phyloP scores from a whole-genome alignment of 2,888 invertebrate species.

The Petrolisthes cinctipes region DNA sequence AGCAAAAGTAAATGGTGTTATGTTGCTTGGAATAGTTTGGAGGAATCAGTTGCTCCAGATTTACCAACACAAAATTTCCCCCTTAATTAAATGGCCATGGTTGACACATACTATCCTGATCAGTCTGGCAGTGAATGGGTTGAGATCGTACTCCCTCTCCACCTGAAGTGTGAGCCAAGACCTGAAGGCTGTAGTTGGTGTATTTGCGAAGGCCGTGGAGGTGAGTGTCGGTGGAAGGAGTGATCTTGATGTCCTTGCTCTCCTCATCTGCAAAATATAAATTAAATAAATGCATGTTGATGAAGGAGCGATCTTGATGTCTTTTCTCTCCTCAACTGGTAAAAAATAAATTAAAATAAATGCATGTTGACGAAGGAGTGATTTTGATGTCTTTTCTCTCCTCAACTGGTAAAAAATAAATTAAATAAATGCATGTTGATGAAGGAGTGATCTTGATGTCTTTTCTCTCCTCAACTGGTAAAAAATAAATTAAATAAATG shows the following conservation, averaged over 20 bases:
- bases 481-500: conserved; percentile 3
- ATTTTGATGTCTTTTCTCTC: conserved; percentile 83
- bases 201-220: conserved; percentile 93
- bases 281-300: background rate
- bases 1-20: too few relatives aligned
- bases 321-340: conserved; percentile 71
- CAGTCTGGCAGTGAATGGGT: conserved; percentile 92
- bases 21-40: too few relatives aligned
- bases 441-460: conserved; percentile 93
- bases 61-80: too few relatives aligned
- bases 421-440: too few relatives aligned
- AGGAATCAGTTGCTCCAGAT: too few relatives aligned
- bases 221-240: conserved; percentile 91
- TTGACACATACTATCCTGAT: conserved; percentile 85
- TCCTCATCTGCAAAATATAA: conserved; percentile 56
- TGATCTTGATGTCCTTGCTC: conserved; percentile 84
- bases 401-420: conserved; percentile 30
- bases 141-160: conserved; percentile 92
- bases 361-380: conserved; percentile 77
- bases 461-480: conserved; percentile 69
- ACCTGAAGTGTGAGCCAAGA: conserved; percentile 92
- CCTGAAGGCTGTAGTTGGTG: conserved; percentile 97
- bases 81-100: background rate
- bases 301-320: conserved; percentile 91
- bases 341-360: background rate